Conservation (phyloP, 2,888 invertebrate species). For the Cinara cedri region DNA sequence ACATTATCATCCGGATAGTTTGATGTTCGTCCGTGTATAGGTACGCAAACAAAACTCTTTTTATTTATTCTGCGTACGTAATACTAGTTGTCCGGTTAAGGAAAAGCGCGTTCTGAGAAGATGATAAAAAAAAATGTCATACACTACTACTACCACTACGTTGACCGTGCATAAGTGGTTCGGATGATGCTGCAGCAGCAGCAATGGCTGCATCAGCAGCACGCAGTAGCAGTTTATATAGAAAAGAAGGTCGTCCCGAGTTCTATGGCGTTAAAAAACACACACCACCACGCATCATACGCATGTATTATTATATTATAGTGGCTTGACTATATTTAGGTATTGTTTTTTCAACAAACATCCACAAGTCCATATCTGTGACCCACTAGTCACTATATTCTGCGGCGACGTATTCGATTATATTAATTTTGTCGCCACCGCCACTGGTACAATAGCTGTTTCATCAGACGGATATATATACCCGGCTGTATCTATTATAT, state of each 20-base stretch:
- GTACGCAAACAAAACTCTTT: constrained; percentile 47
- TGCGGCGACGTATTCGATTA: constrained; percentile 18
- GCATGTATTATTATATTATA: background rate
- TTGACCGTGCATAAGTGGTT: constrained; percentile 41
- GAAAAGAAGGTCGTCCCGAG: constrained; percentile 41
- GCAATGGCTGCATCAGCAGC: too few relatives aligned
- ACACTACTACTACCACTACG: background rate
- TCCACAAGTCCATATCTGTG: constrained; percentile 51
- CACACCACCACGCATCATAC: background rate
- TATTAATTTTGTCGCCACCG: constrained; percentile 52
- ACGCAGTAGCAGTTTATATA: background rate
- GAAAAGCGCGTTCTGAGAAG: constrained; percentile 56
- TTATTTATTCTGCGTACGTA: constrained; percentile 55
- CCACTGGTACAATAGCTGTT: background rate
- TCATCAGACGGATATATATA: constrained; percentile 1
- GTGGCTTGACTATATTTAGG: constrained; percentile 50
- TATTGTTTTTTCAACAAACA: constrained; percentile 51
- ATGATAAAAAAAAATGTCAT: constrained; percentile 40
- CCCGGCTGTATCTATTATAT: background rate
- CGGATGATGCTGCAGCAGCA: constrained; percentile 37
- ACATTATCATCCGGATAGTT: constrained; percentile 52
- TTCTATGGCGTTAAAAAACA: constrained; percentile 51
- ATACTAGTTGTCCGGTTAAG: constrained; percentile 54
- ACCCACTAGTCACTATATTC: constrained; percentile 41
- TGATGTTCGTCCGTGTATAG: constrained; percentile 14